These are phyloP conservation scores for Aphelinus certus DNA, from an alignment of 1,140 invertebrate species.

Conservation along the genomic window DNA sequence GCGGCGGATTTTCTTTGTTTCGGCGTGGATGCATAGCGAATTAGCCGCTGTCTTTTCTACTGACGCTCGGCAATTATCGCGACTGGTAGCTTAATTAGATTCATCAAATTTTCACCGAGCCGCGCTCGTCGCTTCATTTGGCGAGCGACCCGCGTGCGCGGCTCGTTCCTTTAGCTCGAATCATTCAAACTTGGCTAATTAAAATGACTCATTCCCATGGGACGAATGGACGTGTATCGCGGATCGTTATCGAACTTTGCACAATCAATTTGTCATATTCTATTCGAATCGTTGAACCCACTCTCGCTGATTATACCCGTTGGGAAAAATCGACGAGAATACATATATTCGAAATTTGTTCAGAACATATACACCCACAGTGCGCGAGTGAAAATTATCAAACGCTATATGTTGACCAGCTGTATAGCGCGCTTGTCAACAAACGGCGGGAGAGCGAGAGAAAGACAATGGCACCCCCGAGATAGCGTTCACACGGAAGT, in stretches of 20 bases:
- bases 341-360: no score
- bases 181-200: no score
- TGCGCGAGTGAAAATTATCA: not conserved
- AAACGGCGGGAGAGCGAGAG: not conserved
- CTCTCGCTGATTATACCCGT: no score
- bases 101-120: slow-evolving; percentile 22
- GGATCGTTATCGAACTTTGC: no score
- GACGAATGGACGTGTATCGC: no score
- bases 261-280: no score
- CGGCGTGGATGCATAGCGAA: slow-evolving; percentile 36
- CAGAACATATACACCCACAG: no score
- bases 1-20: slow-evolving; percentile 42
- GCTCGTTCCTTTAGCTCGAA: no score
- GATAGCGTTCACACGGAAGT: not conserved
- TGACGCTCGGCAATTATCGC: slow-evolving; percentile 13
- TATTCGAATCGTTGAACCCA: no score
- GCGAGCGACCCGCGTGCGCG: not conserved
- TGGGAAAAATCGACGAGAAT: no score
- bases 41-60: slow-evolving; percentile 31
- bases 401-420: not conserved
- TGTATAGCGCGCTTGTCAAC: not conserved
- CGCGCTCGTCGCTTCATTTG: not conserved
- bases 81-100: slow-evolving; percentile 9
- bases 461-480: not conserved
- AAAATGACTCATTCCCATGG: no score